A percentile compares a stretch with the other conserved stretches of the same genome.
These are phyloP conservation scores for Osmerus eperlanus DNA, from an alignment of 2,113 vertebrate species.

Conservation along the genomic window DNA sequence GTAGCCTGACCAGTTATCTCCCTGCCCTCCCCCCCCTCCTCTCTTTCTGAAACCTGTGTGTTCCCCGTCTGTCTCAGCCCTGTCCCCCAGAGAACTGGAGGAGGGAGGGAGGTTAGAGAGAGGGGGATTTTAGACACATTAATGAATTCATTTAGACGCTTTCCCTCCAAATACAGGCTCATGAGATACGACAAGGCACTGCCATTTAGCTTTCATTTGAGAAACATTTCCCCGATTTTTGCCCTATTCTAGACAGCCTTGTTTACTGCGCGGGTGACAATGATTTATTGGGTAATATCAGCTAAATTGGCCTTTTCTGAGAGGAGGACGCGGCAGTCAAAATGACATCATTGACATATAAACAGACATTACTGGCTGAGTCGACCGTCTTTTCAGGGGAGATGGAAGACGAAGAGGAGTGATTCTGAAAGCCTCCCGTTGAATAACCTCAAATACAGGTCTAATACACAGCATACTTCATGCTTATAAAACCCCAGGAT, in stretches of 20 bases:
- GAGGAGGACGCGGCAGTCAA: conserved; percentile 74
- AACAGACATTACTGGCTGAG: conserved; percentile 74
- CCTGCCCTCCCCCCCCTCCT: no score
- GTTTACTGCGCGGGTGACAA: conserved; percentile 74
- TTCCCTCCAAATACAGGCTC: conserved; percentile 69
- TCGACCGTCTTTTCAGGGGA: conserved; percentile 67
- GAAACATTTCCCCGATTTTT: conserved; percentile 71
- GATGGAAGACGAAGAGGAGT: conserved; percentile 58
- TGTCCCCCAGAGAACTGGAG: conserved; percentile 47
- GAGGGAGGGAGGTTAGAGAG: conserved; percentile 35
- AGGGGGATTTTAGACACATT: conserved; percentile 72
- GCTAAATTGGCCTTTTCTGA: conserved; percentile 77
- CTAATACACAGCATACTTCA: conserved; percentile 72
- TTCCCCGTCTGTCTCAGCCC: no score
- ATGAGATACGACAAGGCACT: conserved; percentile 65
- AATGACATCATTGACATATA: conserved; percentile 78
- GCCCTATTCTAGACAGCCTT: conserved; percentile 74
- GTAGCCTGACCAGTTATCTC: no score
- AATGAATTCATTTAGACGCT: conserved; percentile 78
- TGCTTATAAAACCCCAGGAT: conserved; percentile 55
- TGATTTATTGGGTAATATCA: conserved; percentile 78
- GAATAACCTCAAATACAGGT: conserved; percentile 70
- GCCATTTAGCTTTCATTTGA: conserved; percentile 73
- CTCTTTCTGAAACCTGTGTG: no score
- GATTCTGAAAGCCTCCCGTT: conserved; percentile 69